These are phyloP conservation scores for Ormia ochracea DNA, from an alignment of 2,888 invertebrate species.

Conservation along the genomic window DNA sequence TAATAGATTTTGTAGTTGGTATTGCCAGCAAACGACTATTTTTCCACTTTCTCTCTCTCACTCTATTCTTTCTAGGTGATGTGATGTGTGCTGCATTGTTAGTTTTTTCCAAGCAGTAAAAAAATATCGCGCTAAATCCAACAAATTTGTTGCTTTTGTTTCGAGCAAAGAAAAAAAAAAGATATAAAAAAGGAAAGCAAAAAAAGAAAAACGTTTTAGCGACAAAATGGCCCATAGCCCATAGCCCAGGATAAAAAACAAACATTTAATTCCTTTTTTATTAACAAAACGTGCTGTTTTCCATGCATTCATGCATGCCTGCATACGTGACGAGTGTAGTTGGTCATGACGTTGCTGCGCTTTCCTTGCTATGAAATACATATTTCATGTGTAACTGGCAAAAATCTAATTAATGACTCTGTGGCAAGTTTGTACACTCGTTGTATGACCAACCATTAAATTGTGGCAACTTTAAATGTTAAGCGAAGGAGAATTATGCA, in stretches of 20 bases:
- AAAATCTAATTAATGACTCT: conserved; percentile 60
- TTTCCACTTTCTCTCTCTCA: neutral
- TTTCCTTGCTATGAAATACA: neutral
- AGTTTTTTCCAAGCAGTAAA: neutral
- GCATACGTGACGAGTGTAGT: conserved; percentile 27
- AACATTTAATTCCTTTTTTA: conserved; percentile 41
- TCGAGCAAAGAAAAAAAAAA: neutral
- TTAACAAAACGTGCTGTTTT: conserved; percentile 55
- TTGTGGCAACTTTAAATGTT: conserved; percentile 20
- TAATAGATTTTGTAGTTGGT: conserved; percentile 42
- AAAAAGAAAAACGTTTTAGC: conserved; percentile 11
- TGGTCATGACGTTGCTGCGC: conserved; percentile 13
- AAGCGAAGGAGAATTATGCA: neutral
- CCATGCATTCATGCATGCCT: conserved; percentile 40
- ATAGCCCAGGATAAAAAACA: conserved; percentile 6
- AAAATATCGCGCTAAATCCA: conserved; percentile 13
- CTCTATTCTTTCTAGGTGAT: too few relatives aligned
- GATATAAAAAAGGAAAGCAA: neutral
- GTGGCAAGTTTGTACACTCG: conserved; percentile 32
- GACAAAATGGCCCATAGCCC: conserved; percentile 3
- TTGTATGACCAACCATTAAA: conserved; percentile 47
- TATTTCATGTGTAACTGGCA: conserved; percentile 50
- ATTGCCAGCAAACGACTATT: neutral
- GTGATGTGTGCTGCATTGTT: conserved; percentile 3
- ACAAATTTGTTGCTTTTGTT: conserved; percentile 30